Evolutionary conservation across 2,113 vertebrate species (phyloP).

Genomic region (Tauraco erythrolophus): DNA sequence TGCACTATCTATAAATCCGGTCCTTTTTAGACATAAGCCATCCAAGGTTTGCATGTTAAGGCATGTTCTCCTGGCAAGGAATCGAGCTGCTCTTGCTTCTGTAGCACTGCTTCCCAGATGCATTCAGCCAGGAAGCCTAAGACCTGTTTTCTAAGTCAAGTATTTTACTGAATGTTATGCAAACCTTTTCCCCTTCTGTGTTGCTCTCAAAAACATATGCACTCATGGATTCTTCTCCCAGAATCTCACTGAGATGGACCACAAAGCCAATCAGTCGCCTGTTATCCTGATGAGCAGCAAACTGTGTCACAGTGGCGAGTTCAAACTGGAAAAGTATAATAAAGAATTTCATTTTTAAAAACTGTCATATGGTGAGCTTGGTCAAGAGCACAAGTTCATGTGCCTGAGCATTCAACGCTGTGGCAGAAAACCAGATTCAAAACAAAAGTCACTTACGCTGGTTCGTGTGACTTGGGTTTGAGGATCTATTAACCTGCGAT

Average conservation of each 20-base stretch:
- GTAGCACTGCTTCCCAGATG: neutral
- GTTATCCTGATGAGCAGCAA: slow-evolving; percentile 95
- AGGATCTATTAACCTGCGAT: slow-evolving; percentile 92
- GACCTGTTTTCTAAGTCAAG: neutral
- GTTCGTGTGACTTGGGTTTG: slow-evolving; percentile 95
- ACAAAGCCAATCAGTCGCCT: slow-evolving; percentile 93
- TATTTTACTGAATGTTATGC: neutral
- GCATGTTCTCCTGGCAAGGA: neutral
- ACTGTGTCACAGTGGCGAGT: slow-evolving; percentile 88
- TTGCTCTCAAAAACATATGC: slow-evolving; percentile 96
- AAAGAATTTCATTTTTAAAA: neutral
- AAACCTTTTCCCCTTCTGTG: slow-evolving; percentile 97
- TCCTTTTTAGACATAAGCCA: neutral
- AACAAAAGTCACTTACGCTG: slow-evolving; percentile 83
- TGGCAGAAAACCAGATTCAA: neutral
- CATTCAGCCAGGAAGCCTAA: neutral
- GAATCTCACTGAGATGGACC: slow-evolving; percentile 78
- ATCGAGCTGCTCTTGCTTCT: neutral
- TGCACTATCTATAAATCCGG: neutral
- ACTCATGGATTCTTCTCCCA: slow-evolving; percentile 83
- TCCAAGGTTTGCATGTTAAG: neutral
- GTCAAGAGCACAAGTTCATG: neutral
- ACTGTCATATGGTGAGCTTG: neutral
- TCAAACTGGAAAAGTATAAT: slow-evolving; percentile 83
- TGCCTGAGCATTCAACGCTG: neutral